phyloP scores from a whole-genome alignment of 2,113 vertebrate species.

The Psittacus erithacus region DNA sequence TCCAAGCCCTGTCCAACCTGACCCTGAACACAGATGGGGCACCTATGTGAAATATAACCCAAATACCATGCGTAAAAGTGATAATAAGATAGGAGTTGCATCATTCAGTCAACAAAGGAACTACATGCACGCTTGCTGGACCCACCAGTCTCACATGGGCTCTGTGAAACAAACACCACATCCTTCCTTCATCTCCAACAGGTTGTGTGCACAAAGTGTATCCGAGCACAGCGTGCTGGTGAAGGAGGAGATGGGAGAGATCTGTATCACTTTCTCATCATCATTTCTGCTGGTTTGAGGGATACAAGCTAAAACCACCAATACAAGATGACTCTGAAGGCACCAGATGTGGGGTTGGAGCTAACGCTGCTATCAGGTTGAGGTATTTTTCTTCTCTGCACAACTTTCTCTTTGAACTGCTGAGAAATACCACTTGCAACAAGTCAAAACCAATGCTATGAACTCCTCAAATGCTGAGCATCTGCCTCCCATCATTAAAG shows the following conservation, averaged over 20 bases:
- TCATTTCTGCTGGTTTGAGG: background rate
- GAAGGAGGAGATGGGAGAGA: background rate
- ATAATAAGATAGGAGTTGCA: background rate
- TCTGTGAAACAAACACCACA: background rate
- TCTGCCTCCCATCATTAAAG: rapidly evolving
- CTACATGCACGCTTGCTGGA: background rate
- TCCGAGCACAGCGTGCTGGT: background rate
- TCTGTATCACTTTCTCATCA: background rate
- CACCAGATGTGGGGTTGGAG: rapidly evolving
- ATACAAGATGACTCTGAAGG: rapidly evolving
- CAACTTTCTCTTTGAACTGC: background rate
- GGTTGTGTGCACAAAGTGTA: background rate
- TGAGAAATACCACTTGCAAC: background rate
- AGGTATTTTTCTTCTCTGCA: background rate
- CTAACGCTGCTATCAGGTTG: rapidly evolving
- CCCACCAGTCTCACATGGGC: background rate
- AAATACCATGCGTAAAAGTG: rapidly evolving
- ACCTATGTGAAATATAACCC: rapidly evolving
- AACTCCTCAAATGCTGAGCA: background rate
- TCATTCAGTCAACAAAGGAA: background rate
- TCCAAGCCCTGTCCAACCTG: background rate
- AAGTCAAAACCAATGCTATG: background rate
- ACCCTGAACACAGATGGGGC: background rate
- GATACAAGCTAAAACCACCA: background rate
- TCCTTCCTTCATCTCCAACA: background rate